Base-by-base conservation (phyloP, 2,797 vertebrate species). In the Acanthopagrus latus region DNA sequence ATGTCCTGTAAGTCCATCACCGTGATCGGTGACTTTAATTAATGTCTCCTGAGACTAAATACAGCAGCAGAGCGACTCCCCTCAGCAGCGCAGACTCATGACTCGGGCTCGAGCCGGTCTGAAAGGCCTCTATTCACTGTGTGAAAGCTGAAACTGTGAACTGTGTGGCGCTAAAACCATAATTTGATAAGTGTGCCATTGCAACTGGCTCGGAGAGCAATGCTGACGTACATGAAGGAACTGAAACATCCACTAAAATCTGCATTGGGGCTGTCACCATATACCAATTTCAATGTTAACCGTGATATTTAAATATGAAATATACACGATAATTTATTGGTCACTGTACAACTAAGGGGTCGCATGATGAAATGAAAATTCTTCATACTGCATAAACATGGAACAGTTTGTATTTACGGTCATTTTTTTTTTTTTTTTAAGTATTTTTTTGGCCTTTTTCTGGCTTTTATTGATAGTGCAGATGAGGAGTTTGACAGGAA, bases 21-120 rank as follows among this genome's bases (percentile, higher is more conserved):
- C 68, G 12, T 65, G 43, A 70, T 69, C 27, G 46, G 38, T 29
- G 51, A 27, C 64, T 76, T 75, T 64, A 63, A 69, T 54, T 21
- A 56, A 4, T 2, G 1, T 48, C 5, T 17, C 14, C 14, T 43
- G 17, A 76, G 52, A 63, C 38, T 38, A 25, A 51, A 13, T 2
- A 59, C 21, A 51, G 29, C 57, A 20, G 43, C 64, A 55, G 46
- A 76, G 43, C 74, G 43, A 64, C 46, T 68, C 16, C 47, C 6
- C 55, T 33, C n/a, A 38, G 54, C 59, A 23, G 10, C 4, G 13
- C 23, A 38, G 50, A 60, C 46, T n/a, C 50, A 21, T 60, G 16
- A 68, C 74, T 44, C 51, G 43, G 11, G 48, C 33, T 59, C 3
- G 0, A 3, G 18, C 71, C 21, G 23, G 10, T 55, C 7, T 54